phyloP scores from a whole-genome alignment of 2,797 vertebrate species.

The Tamandua tetradactyla region DNA sequence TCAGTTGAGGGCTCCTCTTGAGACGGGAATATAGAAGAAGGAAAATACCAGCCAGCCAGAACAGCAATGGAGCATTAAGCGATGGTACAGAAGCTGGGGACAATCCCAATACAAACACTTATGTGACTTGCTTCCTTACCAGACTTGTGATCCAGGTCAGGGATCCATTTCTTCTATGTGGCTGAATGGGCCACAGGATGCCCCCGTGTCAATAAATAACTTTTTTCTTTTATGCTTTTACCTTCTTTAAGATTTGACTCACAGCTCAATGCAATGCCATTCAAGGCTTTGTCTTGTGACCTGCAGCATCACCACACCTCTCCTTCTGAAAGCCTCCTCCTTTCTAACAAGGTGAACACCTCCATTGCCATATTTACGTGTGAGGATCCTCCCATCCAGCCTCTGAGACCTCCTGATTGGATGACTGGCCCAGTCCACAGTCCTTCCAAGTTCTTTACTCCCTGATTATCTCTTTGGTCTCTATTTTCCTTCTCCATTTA shows the following conservation, averaged over 20 bases:
- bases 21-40: not conserved
- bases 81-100: not conserved
- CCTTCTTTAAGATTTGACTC: conserved; percentile 19
- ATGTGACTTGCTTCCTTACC: not conserved
- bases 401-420: not conserved
- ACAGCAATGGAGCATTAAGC: not conserved
- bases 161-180: not conserved
- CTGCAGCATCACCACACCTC: not conserved
- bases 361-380: not conserved
- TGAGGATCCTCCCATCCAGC: not conserved
- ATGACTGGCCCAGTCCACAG: no score
- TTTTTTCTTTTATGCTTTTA: not conserved
- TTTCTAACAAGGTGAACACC: not conserved
- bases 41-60: not conserved
- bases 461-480: no score
- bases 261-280: not conserved
- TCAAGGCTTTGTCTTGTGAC: not conserved
- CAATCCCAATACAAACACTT: not conserved
- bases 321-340: not conserved
- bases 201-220: not conserved
- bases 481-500: no score
- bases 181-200: not conserved
- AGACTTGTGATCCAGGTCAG: not conserved
- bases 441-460: no score
- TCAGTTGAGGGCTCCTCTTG: not conserved